A percentile compares a stretch with the other conserved stretches of the same genome.
phyloP scores from a whole-genome alignment of 2,797 vertebrate genomes.

The Pelobates cultripes region DNA sequence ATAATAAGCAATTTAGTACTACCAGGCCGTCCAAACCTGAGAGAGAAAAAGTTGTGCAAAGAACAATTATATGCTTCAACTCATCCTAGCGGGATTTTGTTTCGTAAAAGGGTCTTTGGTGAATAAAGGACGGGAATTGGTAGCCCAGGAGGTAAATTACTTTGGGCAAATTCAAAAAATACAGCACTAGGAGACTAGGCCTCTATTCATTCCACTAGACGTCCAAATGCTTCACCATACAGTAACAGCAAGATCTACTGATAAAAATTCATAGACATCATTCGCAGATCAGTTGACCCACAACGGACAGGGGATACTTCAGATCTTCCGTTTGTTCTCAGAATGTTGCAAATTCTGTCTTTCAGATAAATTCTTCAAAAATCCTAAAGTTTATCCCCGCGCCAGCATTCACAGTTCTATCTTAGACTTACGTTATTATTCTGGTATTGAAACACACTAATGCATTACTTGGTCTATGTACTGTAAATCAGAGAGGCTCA shows the following conservation, averaged over 20 bases:
- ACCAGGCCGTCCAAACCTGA: background rate
- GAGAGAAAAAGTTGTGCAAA: constrained; percentile 22
- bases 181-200: background rate
- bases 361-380: background rate
- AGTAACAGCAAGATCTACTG: constrained; percentile 37
- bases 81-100: constrained; percentile 29
- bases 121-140: constrained; percentile 17
- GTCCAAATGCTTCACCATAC: background rate
- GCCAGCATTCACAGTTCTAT: too few species aligned
- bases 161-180: constrained; percentile 40
- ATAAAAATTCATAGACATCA: constrained; percentile 54
- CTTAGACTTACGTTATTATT: too few species aligned
- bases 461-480: too few species aligned
- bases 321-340: background rate
- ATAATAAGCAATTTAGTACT: constrained; percentile 21
- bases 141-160: constrained; percentile 47
- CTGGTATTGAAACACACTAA: too few species aligned
- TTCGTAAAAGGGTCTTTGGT: constrained; percentile 7
- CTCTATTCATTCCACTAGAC: constrained; percentile 8
- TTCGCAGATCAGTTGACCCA: constrained; percentile 49
- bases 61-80: constrained; percentile 33
- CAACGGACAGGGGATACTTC: constrained; percentile 10
- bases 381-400: too few species aligned
- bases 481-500: too few species aligned
- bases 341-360: background rate